Conservation (phyloP, 2,113 vertebrate species). For the Genyomyrus donnyi region DNA sequence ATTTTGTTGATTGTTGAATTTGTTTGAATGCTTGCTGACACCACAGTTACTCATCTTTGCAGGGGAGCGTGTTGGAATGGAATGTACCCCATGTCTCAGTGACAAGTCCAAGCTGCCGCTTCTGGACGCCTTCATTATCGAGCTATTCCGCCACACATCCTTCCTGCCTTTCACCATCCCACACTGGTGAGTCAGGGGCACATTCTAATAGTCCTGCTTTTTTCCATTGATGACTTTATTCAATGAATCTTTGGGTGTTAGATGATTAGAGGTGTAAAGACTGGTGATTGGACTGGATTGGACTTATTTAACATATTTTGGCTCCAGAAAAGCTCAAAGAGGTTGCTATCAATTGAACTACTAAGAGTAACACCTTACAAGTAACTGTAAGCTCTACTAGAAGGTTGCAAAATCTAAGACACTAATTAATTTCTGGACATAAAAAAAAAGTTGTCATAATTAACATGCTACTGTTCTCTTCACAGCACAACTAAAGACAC, state of each 20-base stretch:
- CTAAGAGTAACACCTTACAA: not conserved
- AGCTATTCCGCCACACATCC: slow-evolving; percentile 79
- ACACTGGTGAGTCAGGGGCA: slow-evolving; percentile 65
- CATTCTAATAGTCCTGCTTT: not conserved
- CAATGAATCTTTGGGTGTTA: not conserved
- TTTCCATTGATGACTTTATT: not conserved
- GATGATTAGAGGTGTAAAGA: not conserved
- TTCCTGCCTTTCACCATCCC: slow-evolving; percentile 88
- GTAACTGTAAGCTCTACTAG: not conserved
- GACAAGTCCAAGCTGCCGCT: slow-evolving; percentile 66
- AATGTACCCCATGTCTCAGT: slow-evolving; percentile 57
- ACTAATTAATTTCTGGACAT: not conserved
- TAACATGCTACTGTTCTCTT: slow-evolving; percentile 20
- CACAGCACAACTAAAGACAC: slow-evolving; percentile 76
- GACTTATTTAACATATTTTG: not conserved
- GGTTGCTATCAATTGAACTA: not conserved
- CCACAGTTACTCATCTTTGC: not conserved
- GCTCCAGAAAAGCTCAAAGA: not conserved
- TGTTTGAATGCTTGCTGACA: not conserved
- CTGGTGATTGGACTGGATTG: not conserved
- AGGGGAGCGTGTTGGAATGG: slow-evolving; percentile 68
- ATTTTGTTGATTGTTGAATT: not conserved
- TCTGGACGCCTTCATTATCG: slow-evolving; percentile 81
- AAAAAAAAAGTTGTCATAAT: not conserved
- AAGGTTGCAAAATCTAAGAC: fast-evolving